Evolutionary conservation across 2,888 invertebrate species (phyloP).

Genomic region (Cyclophora punctaria): DNA sequence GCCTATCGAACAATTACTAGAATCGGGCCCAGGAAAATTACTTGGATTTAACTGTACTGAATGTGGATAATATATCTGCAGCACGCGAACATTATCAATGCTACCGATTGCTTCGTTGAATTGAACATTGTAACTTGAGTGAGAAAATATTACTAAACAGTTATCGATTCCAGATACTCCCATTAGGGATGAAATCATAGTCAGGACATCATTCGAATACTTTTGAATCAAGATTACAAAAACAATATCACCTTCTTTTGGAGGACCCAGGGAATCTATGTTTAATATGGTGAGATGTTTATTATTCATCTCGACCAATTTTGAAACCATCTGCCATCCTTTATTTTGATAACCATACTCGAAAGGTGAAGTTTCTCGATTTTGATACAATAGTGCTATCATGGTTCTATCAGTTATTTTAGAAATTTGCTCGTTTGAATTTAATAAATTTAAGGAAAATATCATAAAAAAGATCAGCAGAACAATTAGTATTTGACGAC

Average conservation of each 20-base stretch:
- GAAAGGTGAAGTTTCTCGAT: too few species aligned
- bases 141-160: slow-evolving; percentile 43
- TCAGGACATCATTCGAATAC: slow-evolving; percentile 29
- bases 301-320: slow-evolving; percentile 20
- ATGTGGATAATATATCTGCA: slow-evolving; percentile 49
- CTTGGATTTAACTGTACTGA: slow-evolving; percentile 36
- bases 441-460: too few species aligned
- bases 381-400: too few species aligned
- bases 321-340: neutral
- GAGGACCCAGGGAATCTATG: slow-evolving; percentile 26
- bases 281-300: slow-evolving; percentile 29
- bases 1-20: neutral
- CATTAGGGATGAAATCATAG: slow-evolving; percentile 36
- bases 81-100: slow-evolving; percentile 43
- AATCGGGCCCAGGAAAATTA: slow-evolving; percentile 31
- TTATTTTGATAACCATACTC: too few species aligned
- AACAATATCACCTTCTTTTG: slow-evolving; percentile 29
- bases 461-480: too few species aligned
- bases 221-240: slow-evolving; percentile 36
- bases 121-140: slow-evolving; percentile 35
- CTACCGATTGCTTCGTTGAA: slow-evolving; percentile 28
- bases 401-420: too few species aligned
- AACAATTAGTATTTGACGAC: too few species aligned
- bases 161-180: slow-evolving; percentile 38
- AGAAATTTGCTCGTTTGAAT: too few species aligned